These are phyloP conservation scores for Phallusia fumigata DNA, from an alignment of 23 tunicate genomes.

Conservation along the genomic window DNA sequence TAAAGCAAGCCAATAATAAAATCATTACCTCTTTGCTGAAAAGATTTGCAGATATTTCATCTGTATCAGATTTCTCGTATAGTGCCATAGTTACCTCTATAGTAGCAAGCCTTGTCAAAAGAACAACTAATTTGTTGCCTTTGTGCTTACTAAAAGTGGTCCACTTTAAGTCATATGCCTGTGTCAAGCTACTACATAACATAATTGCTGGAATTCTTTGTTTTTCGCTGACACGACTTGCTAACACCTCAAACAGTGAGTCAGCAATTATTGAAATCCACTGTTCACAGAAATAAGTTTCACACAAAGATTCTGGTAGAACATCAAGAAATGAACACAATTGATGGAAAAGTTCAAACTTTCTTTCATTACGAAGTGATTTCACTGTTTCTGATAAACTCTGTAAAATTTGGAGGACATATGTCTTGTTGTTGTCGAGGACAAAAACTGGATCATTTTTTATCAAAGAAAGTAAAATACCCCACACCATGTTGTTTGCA, in stretches of 20 bases:
- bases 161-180: slow-evolving; percentile 32
- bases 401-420: slow-evolving; percentile 13
- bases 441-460: slow-evolving; percentile 16
- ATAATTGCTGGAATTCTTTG: slow-evolving; percentile 42
- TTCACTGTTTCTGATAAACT: slow-evolving; percentile 8
- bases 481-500: slow-evolving; percentile 10
- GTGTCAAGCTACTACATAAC: slow-evolving; percentile 24
- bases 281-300: slow-evolving; percentile 8
- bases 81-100: background rate
- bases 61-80: background rate
- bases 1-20: slow-evolving; percentile 32
- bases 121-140: slow-evolving; percentile 36
- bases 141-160: background rate
- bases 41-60: background rate
- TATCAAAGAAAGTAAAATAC: slow-evolving; percentile 6
- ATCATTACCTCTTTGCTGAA: background rate
- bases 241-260: slow-evolving; percentile 35
- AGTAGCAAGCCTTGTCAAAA: slow-evolving; percentile 3
- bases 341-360: slow-evolving; percentile 27
- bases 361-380: slow-evolving; percentile 17
- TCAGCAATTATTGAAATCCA: slow-evolving; percentile 31
- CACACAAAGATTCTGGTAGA: slow-evolving; percentile 5
- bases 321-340: slow-evolving; percentile 4
- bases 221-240: slow-evolving; percentile 36
- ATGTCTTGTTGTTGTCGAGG: background rate